Conservation (phyloP, 2,888 invertebrate genomes). For the Phragmatobia fuliginosa region DNA sequence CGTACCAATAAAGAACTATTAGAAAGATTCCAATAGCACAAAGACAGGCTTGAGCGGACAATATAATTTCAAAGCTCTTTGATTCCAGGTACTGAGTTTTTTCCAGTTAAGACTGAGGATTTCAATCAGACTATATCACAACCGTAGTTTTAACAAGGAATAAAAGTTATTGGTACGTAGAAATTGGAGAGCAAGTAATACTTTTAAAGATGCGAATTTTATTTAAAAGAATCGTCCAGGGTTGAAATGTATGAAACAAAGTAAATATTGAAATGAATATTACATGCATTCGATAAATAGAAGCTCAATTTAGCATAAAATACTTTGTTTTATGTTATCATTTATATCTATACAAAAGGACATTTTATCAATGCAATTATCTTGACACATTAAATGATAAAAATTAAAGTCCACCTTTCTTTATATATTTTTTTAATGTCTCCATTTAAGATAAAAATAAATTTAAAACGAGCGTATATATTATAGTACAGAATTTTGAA, state of each 20-base stretch:
- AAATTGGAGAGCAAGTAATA: constrained; percentile 48
- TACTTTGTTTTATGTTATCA: constrained; percentile 26
- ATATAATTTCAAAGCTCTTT: constrained; percentile 44
- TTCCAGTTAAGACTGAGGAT: constrained; percentile 52
- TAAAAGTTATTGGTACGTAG: constrained; percentile 59
- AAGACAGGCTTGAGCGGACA: constrained; percentile 32
- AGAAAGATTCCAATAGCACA: constrained; percentile 30
- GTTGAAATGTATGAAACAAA: constrained; percentile 33
- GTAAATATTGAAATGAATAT: constrained; percentile 28
- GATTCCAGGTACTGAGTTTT: constrained; percentile 36
- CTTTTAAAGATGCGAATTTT: constrained; percentile 58
- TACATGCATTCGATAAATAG: constrained; percentile 35
- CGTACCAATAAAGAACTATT: constrained; percentile 14
- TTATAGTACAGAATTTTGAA: no score
- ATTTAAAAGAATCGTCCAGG: constrained; percentile 50
- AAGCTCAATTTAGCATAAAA: constrained; percentile 22
- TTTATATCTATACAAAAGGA: constrained; percentile 9
- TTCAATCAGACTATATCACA: constrained; percentile 64
- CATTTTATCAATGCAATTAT: constrained; percentile 17
- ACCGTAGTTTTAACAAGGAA: constrained; percentile 54
- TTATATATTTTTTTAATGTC: neutral
- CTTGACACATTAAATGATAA: neutral
- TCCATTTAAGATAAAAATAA: neutral
- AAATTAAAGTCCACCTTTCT: neutral
- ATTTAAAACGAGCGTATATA: no score